A percentile compares a stretch with the other conserved stretches of the same genome.
Conservation (phyloP, 2,797 vertebrate species). For the Echeneis naucrates region DNA sequence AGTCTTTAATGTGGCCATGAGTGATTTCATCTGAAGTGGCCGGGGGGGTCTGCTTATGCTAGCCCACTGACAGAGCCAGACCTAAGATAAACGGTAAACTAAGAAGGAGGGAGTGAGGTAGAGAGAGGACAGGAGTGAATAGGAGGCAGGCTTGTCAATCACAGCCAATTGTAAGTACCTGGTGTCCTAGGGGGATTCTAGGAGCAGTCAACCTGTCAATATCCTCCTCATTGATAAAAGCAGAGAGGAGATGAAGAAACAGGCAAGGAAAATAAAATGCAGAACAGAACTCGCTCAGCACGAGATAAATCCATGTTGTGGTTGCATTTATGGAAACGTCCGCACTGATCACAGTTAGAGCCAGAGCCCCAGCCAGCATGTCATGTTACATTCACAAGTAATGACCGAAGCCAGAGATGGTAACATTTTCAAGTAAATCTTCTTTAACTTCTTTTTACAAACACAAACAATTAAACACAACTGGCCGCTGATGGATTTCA, state of each 20-base stretch:
- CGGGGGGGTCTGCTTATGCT: constrained; percentile 4
- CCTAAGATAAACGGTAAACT: constrained; percentile 16
- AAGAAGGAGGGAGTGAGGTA: neutral
- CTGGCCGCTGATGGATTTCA: neutral
- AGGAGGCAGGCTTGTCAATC: constrained; percentile 67
- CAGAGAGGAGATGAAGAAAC: constrained; percentile 30
- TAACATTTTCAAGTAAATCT: neutral
- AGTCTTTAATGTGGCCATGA: constrained; percentile 19
- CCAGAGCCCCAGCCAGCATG: neutral
- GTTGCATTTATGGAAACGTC: neutral
- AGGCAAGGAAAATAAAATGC: constrained; percentile 15
- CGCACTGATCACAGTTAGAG: neutral
- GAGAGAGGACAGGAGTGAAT: constrained; percentile 29
- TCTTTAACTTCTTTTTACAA: no score
- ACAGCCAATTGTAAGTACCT: constrained; percentile 64
- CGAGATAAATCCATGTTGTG: neutral
- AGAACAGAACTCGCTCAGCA: constrained; percentile 10
- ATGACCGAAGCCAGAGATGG: neutral
- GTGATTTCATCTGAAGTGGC: constrained; percentile 16
- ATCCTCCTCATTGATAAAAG: constrained; percentile 73
- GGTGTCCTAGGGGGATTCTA: constrained; percentile 64
- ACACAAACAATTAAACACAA: neutral
- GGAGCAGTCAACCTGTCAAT: constrained; percentile 71
- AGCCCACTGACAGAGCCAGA: constrained; percentile 11
- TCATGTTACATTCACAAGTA: neutral